A percentile compares a stretch with the other conserved stretches of the same genome.
Evolutionary conservation across 1,140 invertebrate species (phyloP).

Genomic region (Heliconius hewitsoni): DNA sequence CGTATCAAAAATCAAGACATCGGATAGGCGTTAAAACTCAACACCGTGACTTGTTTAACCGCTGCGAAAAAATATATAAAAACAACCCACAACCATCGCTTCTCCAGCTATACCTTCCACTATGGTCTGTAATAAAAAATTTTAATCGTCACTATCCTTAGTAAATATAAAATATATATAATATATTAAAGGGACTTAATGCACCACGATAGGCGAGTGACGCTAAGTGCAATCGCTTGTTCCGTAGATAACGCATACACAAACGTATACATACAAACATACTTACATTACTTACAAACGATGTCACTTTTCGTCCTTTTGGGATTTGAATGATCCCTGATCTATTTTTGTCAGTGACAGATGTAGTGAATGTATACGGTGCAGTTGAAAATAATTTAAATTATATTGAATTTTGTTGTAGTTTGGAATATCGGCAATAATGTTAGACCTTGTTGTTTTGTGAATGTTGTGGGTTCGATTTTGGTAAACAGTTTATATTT

Average conservation of each 20-base stretch:
- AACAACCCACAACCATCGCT: neutral
- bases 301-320: constrained; percentile 47
- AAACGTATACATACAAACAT: constrained; percentile 37
- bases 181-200: constrained; percentile 6
- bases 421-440: no score
- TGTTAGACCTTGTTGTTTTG: no score
- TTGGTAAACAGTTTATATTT: no score
- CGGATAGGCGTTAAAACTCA: neutral
- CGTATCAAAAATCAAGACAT: no score
- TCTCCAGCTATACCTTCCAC: neutral
- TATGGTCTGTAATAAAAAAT: neutral
- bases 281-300: constrained; percentile 10
- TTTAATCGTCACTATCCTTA: constrained; percentile 44
- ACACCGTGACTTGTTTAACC: neutral
- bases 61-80: neutral
- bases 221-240: constrained; percentile 79
- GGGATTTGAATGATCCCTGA: constrained; percentile 39
- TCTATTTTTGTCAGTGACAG: constrained; percentile 40
- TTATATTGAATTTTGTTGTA: no score
- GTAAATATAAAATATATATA: neutral
- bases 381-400: neutral
- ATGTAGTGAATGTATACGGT: constrained; percentile 15
- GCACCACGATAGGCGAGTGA: constrained; percentile 60
- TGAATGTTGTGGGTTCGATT: no score
- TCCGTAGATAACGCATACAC: constrained; percentile 58